Base-by-base conservation (phyloP, 2,888 invertebrate species). In the Sminthurinus aureus region DNA sequence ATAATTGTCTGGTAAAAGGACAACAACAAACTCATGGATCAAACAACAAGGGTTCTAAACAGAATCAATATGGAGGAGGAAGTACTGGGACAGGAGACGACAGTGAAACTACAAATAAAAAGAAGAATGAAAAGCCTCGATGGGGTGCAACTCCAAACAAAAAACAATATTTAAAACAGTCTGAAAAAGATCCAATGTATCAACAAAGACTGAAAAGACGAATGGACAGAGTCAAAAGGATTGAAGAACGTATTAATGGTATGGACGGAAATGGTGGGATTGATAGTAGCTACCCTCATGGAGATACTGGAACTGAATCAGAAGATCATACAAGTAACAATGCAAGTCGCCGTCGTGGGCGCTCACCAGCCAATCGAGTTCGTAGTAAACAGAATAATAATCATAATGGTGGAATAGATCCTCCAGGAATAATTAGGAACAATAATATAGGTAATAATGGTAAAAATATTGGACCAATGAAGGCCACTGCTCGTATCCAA, bases 101-200 rank as follows among this genome's bases (percentile, higher is more conserved):
- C 38, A 79, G 69, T 64, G 74, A 77, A 50, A 26, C 18, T 6
- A 81, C 82, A 26, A 71, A 84, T 75, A 84, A 84, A 83, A 88
- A 83, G 82, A 50, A 85, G 38, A 85, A 87, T 15, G 90, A 90
- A 73, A 88, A 90, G 38, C 91, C 91, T 0, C 90, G 90, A 81
- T 91, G 91, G 91, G 91, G 91, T 82, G 91, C 91, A 75, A 91
- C 90, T 84, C 89, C 90, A 86, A 96, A 96, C 8, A 94, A 94
- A 38, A 95, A 95, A 13, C 94, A 95, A 89, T 96, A 96, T 89
- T 93, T 96, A 84, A 96, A 96, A 89, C 96, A 96, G 91, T 96
- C 96, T 89, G 96, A 96, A 90, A 95, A 96, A 89, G 96, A 96
- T 91, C 95, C 95, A 0, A 93, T 95, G 90, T 96, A 95, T 89